phyloP scores from a whole-genome alignment of 30 jellyfish, hydroid and myxozoan genomes.

The Turritopsis rubra region DNA sequence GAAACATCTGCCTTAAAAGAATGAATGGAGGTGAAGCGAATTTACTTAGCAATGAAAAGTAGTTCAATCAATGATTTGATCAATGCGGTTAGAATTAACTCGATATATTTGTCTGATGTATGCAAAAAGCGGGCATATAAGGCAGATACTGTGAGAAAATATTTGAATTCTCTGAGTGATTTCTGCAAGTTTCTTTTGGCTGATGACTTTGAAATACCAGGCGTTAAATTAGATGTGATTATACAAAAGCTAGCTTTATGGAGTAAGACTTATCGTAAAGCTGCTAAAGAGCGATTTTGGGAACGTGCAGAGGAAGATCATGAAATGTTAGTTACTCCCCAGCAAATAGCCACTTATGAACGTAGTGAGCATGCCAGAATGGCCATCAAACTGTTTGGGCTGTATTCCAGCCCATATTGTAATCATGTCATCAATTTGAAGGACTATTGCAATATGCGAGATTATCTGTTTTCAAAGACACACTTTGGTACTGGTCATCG shows the following conservation, averaged over 20 bases:
- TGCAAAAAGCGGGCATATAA: not conserved
- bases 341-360: not conserved
- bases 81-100: not conserved
- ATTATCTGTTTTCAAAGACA: not conserved
- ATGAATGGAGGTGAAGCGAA: not conserved
- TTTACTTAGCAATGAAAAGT: not conserved
- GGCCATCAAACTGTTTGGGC: conserved; percentile 18
- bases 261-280: not conserved
- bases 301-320: conserved; percentile 15
- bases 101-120: not conserved
- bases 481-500: conserved; percentile 13
- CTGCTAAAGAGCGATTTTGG: not conserved
- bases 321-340: conserved; percentile 3
- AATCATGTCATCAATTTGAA: not conserved
- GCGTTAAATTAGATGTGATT: not conserved
- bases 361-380: not conserved
- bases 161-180: conserved; percentile 14
- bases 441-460: conserved; percentile 17
- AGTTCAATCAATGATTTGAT: not conserved
- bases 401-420: conserved; percentile 2
- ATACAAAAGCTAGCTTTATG: not conserved
- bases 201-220: conserved; percentile 10
- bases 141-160: conserved; percentile 13
- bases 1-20: not conserved
- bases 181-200: conserved; percentile 15